Conservation (phyloP, 1,140 invertebrate genomes). For the Batillaria attramentaria region DNA sequence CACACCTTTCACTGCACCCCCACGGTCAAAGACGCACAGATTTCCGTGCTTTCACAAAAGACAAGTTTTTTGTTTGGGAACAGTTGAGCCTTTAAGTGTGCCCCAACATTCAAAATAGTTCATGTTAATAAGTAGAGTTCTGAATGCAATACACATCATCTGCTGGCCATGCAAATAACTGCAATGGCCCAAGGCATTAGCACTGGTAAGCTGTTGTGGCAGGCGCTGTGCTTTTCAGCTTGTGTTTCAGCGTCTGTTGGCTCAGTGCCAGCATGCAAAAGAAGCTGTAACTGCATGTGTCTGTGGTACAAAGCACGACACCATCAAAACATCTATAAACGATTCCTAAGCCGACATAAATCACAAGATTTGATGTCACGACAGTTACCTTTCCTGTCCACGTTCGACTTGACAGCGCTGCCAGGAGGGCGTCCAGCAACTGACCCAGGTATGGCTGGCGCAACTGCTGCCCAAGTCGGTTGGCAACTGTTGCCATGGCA, state of each 20-base stretch:
- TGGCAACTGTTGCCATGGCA: constrained; percentile 84
- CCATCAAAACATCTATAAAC: not conserved
- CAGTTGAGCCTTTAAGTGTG: not conserved
- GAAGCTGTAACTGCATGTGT: not conserved
- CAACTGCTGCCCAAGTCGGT: constrained; percentile 80
- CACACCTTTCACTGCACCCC: not conserved
- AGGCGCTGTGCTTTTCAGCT: too few species aligned
- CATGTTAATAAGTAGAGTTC: too few species aligned
- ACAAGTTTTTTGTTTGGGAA: not conserved
- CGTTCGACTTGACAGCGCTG: constrained; percentile 85
- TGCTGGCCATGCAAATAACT: too few species aligned
- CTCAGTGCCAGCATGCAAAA: not conserved
- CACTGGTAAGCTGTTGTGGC: not conserved
- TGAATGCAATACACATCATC: too few species aligned
- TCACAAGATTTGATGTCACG: not conserved
- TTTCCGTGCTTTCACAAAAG: not conserved
- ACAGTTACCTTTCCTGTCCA: constrained; percentile 84
- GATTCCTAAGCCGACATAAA: not conserved
- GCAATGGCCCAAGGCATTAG: not conserved
- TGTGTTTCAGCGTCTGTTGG: not conserved
- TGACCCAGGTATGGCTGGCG: constrained; percentile 78
- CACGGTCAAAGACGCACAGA: not conserved
- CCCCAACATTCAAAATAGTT: not conserved
- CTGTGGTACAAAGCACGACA: not conserved
- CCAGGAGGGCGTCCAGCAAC: constrained; percentile 80